Percentiles rank a stretch among this genome's conserved stretches.
Evolutionary conservation across 2,888 invertebrate genomes (phyloP).

Genomic region (Cosmia pyralina): DNA sequence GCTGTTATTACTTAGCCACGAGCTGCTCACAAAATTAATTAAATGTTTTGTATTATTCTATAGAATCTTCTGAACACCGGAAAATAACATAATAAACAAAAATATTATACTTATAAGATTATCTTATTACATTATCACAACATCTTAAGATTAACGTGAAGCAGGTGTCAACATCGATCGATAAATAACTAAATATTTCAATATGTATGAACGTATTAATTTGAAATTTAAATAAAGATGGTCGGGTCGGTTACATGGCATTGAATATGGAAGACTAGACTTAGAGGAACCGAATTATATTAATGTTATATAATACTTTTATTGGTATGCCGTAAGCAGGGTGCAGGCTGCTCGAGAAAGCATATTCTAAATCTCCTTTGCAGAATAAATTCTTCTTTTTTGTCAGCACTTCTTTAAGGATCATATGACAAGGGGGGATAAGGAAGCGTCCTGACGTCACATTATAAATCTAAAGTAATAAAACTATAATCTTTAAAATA

Average conservation of each 20-base stretch:
- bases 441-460: too few relatives aligned
- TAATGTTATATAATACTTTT: constrained; percentile 56
- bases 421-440: not conserved
- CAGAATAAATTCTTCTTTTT: not conserved
- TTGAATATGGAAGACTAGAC: constrained; percentile 68
- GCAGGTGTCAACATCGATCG: constrained; percentile 59
- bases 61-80: constrained; percentile 2
- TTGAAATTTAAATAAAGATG: constrained; percentile 63
- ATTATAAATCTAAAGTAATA: not conserved
- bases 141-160: constrained; percentile 55
- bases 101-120: constrained; percentile 32
- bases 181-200: constrained; percentile 61
- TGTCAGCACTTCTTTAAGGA: not conserved
- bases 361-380: not conserved
- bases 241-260: constrained; percentile 43
- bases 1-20: too few relatives aligned
- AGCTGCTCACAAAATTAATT: too few relatives aligned
- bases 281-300: constrained; percentile 66
- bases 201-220: constrained; percentile 60
- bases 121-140: constrained; percentile 52
- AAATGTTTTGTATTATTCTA: too few relatives aligned
- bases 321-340: constrained; percentile 23
- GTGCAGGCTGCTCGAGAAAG: not conserved
- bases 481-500: not conserved
- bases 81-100: constrained; percentile 42